These are phyloP conservation scores for Brachypterus glaber DNA, from an alignment of 2,888 invertebrate genomes.

Conservation along the genomic window DNA sequence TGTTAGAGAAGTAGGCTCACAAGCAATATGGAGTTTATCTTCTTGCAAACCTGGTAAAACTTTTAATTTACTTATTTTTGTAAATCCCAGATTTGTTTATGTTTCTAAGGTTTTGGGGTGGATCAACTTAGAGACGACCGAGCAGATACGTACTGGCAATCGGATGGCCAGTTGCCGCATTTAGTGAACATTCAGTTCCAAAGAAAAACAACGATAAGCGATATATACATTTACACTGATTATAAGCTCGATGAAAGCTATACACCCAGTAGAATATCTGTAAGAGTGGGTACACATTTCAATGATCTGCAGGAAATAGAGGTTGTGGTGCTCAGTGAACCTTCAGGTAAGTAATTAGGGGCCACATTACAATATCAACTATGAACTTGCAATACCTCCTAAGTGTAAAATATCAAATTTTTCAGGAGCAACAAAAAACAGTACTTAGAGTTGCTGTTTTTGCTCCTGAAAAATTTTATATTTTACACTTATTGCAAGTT, in stretches of 20 bases:
- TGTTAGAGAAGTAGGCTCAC: constrained; percentile 38
- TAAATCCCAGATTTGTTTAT: constrained; percentile 2
- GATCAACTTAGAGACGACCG: constrained; percentile 92
- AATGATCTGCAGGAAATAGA: constrained; percentile 95
- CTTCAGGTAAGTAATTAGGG: constrained; percentile 50
- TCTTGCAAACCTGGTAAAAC: constrained; percentile 89
- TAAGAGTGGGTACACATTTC: constrained; percentile 90
- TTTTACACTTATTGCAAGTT: no score
- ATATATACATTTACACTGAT: constrained; percentile 95
- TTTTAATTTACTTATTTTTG: not conserved
- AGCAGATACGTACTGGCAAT: constrained; percentile 98
- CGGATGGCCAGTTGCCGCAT: constrained; percentile 97
- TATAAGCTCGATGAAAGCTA: constrained; percentile 98
- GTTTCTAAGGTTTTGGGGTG: constrained; percentile 80
- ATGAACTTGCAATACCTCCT: no score
- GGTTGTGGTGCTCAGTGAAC: constrained; percentile 87
- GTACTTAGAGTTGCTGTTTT: no score
- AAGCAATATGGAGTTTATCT: constrained; percentile 91
- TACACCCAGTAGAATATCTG: constrained; percentile 90
- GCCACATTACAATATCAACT: no score
- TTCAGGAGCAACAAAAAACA: no score
- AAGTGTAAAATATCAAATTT: no score
- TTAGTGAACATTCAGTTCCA: constrained; percentile 95
- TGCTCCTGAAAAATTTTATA: no score
- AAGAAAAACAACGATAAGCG: constrained; percentile 86